Percentiles rank a stretch among this genome's conserved stretches.
Conservation (phyloP, 2,113 vertebrate genomes). For the Labeo catla region DNA sequence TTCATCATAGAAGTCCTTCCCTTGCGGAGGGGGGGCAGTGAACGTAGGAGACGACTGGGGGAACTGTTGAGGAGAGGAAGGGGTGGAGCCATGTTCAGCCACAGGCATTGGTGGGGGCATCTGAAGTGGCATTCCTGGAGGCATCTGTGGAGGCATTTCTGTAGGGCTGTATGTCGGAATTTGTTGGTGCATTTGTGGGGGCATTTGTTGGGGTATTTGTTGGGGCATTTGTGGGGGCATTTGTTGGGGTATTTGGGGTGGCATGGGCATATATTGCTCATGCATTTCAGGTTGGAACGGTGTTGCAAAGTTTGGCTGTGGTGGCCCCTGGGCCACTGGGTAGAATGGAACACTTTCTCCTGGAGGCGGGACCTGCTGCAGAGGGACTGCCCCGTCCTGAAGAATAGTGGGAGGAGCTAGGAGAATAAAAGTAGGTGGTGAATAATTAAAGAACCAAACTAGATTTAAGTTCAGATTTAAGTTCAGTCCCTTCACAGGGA, state of each 20-base stretch:
- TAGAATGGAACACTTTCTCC: slow-evolving; percentile 76
- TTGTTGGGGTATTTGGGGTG: slow-evolving; percentile 34
- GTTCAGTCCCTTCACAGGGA: neutral
- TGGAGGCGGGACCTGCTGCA: slow-evolving; percentile 58
- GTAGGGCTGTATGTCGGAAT: slow-evolving; percentile 59
- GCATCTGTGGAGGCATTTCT: slow-evolving; percentile 60
- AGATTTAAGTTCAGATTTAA: slow-evolving; percentile 2
- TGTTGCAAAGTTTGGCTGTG: slow-evolving; percentile 65
- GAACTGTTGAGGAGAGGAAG: slow-evolving; percentile 66
- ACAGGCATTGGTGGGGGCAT: slow-evolving; percentile 13
- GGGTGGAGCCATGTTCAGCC: slow-evolving; percentile 61
- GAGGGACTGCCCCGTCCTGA: slow-evolving; percentile 70
- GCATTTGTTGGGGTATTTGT: slow-evolving; percentile 43
- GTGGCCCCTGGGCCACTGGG: slow-evolving; percentile 65
- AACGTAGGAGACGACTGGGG: slow-evolving; percentile 66
- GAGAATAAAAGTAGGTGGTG: slow-evolving; percentile 20
- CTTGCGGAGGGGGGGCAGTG: slow-evolving; percentile 68
- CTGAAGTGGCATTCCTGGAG: slow-evolving; percentile 35
- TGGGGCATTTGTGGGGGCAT: slow-evolving; percentile 44
- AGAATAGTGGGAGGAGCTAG: slow-evolving; percentile 82
- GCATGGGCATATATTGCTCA: slow-evolving; percentile 54
- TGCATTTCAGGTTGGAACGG: slow-evolving; percentile 70
- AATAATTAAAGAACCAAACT: neutral
- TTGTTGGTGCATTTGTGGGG: slow-evolving; percentile 19
- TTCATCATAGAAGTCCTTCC: slow-evolving; percentile 83